Evolutionary conservation across 2,797 vertebrate genomes (phyloP).

Genomic region (Peromyscus attwateri): DNA sequence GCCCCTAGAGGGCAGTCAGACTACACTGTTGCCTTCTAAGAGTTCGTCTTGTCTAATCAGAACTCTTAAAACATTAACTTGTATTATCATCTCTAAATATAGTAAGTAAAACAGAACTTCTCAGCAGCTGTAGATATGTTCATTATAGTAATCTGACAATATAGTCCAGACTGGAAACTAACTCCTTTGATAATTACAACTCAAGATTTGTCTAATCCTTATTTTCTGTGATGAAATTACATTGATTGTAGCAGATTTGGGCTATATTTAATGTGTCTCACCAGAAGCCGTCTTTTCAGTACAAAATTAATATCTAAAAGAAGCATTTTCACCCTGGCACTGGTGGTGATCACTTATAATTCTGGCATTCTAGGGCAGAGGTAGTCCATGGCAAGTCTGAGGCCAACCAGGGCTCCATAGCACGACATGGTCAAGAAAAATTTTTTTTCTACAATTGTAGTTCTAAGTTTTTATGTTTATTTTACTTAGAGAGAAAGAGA

Average conservation of each 20-base stretch:
- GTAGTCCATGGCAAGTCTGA: background rate
- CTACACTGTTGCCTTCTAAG: conserved; percentile 25
- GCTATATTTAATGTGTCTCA: background rate
- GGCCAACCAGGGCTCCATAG: background rate
- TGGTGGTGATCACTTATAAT: background rate
- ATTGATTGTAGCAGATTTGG: background rate
- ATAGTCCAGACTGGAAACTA: background rate
- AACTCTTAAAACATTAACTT: background rate
- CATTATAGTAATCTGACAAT: background rate
- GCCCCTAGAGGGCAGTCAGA: conserved; percentile 72
- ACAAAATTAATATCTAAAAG: background rate
- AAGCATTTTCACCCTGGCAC: background rate
- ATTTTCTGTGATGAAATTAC: conserved; percentile 48
- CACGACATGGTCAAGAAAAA: background rate
- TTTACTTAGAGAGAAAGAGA: conserved; percentile 2
- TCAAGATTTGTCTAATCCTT: background rate
- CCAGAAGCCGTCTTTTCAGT: conserved; percentile 1
- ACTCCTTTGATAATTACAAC: conserved; percentile 47
- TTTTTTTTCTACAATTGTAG: background rate
- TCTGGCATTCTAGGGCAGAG: background rate
- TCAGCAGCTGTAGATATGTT: background rate
- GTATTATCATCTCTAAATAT: background rate
- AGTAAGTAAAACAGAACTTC: conserved; percentile 43
- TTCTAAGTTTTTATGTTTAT: conserved; percentile 48
- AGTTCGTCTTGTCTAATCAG: conserved; percentile 39